Percentiles rank a stretch among this genome's conserved stretches.
phyloP scores from a whole-genome alignment of 1,140 invertebrate species.

The Acromyrmex heyeri region DNA sequence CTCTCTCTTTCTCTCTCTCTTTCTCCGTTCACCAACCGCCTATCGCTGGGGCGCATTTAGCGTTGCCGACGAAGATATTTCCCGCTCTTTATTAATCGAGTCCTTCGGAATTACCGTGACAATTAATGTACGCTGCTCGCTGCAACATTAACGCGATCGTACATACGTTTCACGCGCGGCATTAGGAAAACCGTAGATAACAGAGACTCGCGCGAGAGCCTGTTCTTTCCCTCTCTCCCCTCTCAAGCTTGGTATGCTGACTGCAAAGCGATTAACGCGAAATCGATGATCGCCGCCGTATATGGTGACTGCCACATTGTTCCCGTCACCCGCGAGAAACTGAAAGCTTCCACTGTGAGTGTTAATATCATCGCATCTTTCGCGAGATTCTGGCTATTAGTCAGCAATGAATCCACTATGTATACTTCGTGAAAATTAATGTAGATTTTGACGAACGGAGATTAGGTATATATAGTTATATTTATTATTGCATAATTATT shows the following conservation, averaged over 20 bases:
- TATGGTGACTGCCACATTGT: slow-evolving; percentile 23
- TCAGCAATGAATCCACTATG: not conserved
- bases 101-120: slow-evolving; percentile 51
- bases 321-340: slow-evolving; percentile 25
- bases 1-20: not conserved
- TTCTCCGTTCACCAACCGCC: not conserved
- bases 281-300: slow-evolving; percentile 17
- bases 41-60: slow-evolving; percentile 31
- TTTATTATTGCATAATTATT: not conserved
- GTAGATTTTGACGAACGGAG: not conserved
- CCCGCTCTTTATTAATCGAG: slow-evolving; percentile 58
- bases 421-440: slow-evolving; percentile 22
- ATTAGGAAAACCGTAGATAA: slow-evolving; percentile 59
- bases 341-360: slow-evolving; percentile 15
- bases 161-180: slow-evolving; percentile 32
- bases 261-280: slow-evolving; percentile 36
- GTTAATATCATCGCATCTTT: slow-evolving; percentile 20
- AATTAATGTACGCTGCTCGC: slow-evolving; percentile 47
- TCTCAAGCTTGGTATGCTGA: not conserved
- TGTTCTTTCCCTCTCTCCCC: not conserved
- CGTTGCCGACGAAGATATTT: slow-evolving; percentile 47
- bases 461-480: not conserved
- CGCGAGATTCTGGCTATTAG: not conserved
- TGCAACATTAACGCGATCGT: slow-evolving; percentile 42
- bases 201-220: slow-evolving; percentile 31